phyloP scores from a whole-genome alignment of 1,140 invertebrate species.

The Sitophilus oryzae region DNA sequence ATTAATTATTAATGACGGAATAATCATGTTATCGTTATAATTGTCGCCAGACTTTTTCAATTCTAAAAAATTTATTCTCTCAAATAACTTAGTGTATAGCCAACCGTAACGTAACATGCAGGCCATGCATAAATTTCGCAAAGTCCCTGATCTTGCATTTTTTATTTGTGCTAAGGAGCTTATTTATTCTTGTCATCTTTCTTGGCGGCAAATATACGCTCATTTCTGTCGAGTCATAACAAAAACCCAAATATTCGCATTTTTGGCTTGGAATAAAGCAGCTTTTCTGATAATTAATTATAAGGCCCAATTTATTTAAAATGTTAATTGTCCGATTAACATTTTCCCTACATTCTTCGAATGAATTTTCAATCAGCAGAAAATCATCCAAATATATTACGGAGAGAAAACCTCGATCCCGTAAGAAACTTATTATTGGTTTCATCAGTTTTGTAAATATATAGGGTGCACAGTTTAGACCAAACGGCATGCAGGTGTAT shows the following conservation, averaged over 20 bases:
- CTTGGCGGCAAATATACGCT: too few species aligned
- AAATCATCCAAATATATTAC: constrained; percentile 22
- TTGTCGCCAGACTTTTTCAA: not conserved
- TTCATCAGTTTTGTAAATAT: constrained; percentile 26
- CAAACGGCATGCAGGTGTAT: constrained; percentile 27
- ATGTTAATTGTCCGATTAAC: not conserved
- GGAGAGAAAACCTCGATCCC: constrained; percentile 8
- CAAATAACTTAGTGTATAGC: constrained; percentile 5
- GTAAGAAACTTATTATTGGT: constrained; percentile 13
- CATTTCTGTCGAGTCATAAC: too few species aligned
- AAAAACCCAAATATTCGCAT: not conserved
- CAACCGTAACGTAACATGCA: constrained; percentile 8
- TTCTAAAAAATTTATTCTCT: constrained; percentile 1
- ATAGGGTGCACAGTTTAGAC: constrained; percentile 20
- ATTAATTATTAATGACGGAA: not conserved
- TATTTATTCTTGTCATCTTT: too few species aligned
- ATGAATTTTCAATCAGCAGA: not conserved
- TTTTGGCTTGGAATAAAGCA: too few species aligned
- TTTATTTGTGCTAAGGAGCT: too few species aligned
- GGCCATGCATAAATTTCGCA: constrained; percentile 4
- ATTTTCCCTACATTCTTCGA: not conserved
- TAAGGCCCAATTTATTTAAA: too few species aligned
- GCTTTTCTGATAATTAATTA: too few species aligned
- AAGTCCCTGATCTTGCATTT: constrained; percentile 3
- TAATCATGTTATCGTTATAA: constrained; percentile 2